Evolutionary conservation across 2,797 vertebrate genomes (phyloP), one percentile per base, ranked within the genome.

Genomic region (Anguilla anguilla): DNA sequence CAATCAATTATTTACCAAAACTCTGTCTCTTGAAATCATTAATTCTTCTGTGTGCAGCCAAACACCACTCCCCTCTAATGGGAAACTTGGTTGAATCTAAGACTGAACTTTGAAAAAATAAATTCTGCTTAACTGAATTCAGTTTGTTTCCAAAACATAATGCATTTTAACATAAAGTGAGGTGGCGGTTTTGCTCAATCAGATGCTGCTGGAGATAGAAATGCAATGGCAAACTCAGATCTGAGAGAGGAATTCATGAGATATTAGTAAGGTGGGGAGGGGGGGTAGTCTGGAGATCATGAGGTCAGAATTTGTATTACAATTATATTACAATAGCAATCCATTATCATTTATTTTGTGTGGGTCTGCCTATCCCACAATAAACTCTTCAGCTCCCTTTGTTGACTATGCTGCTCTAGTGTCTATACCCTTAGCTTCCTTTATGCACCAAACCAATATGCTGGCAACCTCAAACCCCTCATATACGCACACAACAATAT

Each of bases 1-100:
- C 96, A 98, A 99, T 99, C 97, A 98, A 99, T 99, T 98, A 99
- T 99, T 99, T 97, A 99, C 97, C 96, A 97, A 82, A 82, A 97
- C 96, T 97, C 97, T 96, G 96, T 97, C 97, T 98, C 98, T 99
- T 98, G 97, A 97, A 98, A 98, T 98, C 97, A 98, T 99, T 98
- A 98, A 98, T 99, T 99, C 97, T 98, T 97, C 96, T 96, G 95
- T 95, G 95, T 96, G 96, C 96, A 97, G 97, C 96, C 96, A 97
- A 97, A 98, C 94, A 94, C 93, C 95, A 97, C 96, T 97, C 96
- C 96, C 96, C 96, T 97, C 95, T 96, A 93, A 94, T 96, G 96
- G 95, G 92, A 96, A 79, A 94, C 92, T 96, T 95, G 91, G 92
- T 92, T 92, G 94, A 95, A 96, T 96, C 96, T 96, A 96, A 95